Evolutionary conservation across 1,140 invertebrate genomes (phyloP).

Genomic region (Pseudachorutes palmiensis): DNA sequence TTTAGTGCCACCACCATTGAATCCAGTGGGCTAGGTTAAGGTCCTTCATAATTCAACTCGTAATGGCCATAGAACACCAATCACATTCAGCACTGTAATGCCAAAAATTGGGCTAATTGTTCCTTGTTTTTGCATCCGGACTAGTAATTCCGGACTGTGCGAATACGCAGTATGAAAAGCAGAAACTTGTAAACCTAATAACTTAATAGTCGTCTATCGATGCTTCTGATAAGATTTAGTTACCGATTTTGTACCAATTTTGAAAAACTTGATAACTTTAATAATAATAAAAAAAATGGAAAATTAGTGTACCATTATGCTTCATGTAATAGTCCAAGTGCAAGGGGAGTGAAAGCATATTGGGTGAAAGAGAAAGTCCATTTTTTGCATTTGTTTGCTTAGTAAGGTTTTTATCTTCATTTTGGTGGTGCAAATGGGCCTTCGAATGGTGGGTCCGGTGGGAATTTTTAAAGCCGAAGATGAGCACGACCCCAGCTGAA

Average conservation of each 20-base stretch:
- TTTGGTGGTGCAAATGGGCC: not conserved
- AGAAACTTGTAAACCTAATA: no score
- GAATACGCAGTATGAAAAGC: no score
- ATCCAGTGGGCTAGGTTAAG: not conserved
- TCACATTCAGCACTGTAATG: no score
- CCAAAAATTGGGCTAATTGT: no score
- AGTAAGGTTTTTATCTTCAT: constrained; percentile 4
- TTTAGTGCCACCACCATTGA: not conserved
- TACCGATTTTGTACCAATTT: no score
- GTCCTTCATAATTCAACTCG: not conserved
- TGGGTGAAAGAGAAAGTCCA: not conserved
- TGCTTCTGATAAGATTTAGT: no score
- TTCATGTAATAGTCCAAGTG: not conserved
- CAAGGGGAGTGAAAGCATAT: not conserved
- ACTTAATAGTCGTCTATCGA: no score
- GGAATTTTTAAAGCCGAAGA: not conserved
- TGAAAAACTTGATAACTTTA: no score
- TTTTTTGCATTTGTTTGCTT: not conserved
- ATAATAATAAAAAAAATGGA: no score
- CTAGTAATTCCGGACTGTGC: no score
- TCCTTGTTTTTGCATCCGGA: no score
- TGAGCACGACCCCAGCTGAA: not conserved
- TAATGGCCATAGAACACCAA: no score
- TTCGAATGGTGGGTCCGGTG: not conserved
- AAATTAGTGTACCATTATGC: not conserved